A percentile compares a stretch with the other conserved stretches of the same genome.
Conservation (phyloP, 2,797 vertebrate genomes). For the Myotis daubentonii region DNA sequence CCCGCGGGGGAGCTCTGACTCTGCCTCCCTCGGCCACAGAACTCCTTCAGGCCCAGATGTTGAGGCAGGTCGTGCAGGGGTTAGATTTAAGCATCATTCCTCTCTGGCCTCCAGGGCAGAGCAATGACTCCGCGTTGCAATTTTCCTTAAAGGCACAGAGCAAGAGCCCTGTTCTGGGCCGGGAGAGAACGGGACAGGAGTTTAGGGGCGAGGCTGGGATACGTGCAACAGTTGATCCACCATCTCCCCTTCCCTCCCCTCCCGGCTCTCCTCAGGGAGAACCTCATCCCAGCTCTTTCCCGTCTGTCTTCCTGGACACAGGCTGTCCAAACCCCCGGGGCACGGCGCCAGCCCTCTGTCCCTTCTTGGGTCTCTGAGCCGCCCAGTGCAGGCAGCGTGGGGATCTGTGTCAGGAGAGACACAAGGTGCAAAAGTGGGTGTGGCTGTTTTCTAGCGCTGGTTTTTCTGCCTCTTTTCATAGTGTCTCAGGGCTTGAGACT, state of each 20-base stretch:
- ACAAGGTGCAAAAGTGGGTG: rapidly evolving
- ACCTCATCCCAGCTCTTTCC: neutral
- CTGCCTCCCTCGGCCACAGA: rapidly evolving
- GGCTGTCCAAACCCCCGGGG: neutral
- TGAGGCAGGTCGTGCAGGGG: neutral
- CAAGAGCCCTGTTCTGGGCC: neutral
- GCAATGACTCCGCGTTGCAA: neutral
- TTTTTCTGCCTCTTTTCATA: conserved; percentile 12
- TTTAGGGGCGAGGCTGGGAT: neutral
- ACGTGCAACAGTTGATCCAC: neutral
- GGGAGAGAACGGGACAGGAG: neutral
- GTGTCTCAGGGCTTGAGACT: neutral
- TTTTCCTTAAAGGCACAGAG: neutral
- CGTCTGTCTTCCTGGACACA: neutral
- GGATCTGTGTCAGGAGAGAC: neutral
- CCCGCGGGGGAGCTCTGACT: neutral
- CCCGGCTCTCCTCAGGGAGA: neutral
- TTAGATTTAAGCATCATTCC: neutral
- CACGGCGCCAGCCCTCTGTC: neutral
- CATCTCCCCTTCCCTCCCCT: neutral
- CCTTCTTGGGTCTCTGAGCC: neutral
- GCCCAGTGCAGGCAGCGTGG: rapidly evolving
- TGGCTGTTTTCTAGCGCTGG: neutral
- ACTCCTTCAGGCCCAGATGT: neutral
- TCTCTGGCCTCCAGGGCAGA: neutral